Evolutionary conservation across 2,888 invertebrate species (phyloP), one percentile per base, ranked within the genome.

Genomic region (Drosophila maculinotata): DNA sequence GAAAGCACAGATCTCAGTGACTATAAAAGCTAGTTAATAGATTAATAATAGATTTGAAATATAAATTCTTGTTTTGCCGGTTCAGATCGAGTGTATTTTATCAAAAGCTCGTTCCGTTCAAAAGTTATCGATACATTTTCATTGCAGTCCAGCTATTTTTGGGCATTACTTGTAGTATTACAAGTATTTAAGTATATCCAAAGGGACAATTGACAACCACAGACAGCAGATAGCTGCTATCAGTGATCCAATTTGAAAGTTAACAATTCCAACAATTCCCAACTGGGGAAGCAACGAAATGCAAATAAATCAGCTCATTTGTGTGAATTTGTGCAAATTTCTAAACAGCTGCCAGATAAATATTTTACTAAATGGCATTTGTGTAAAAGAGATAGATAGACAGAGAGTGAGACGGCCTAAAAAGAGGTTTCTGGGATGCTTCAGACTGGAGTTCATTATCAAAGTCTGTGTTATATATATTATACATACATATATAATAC

Each of bases 251-350:
- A 42, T 42, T 49, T 20, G 41, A 28, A 44, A 38, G 28, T 44
- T 6, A 26, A 52, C 20, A 44, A 25, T 47, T 28, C 12, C 8
- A 47, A 51, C 8, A 47, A 51, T 14, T 35, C 42, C 54, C 54
- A 49, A 30, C 17, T 33, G 48, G 36, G 9, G 14, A 41, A 12
- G 15, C 28, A 28, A 41, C 26, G 35, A 48, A 57, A 58, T 41
- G 45, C 23, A 48, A 49, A 42, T 58, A 64, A 64, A 64, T 64
- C 63, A 52, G 51, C 39, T 45, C 23, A 45, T 51, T 64, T 59
- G 49, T 49, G 57, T 41, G 14, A 38, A 45, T 38, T 45, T 51
- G 44, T 44, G 14, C 30, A 10, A 35, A 58, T 30, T 48, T 31
- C 28, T 15, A 48, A 44, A 48, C 49, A 47, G 33, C 12, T 30